Evolutionary conservation across 1,140 invertebrate genomes (phyloP), one percentile per base, ranked within the genome.

Genomic region (Aphelinus certus): DNA sequence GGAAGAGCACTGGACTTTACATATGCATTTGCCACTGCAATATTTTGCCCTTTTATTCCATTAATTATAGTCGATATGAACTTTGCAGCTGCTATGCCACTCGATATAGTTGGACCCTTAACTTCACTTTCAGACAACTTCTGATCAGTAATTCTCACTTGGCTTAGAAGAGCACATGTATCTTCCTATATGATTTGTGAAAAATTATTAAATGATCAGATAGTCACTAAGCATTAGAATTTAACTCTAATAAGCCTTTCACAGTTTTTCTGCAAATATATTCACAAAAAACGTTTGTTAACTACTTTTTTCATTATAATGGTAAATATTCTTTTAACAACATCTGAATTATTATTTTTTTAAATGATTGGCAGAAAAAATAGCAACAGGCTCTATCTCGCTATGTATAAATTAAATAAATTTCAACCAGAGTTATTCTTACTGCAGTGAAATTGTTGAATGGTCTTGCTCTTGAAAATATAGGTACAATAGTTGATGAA

Each of bases 1-100:
- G 84, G 84, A 2, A 86, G 56, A 43, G 81, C 73, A 49, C 86
- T 81, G 43, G 84, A 82, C 76, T 80, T 77, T 1, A 84, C 81
- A 67, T 80, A 86, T 45, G 82, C 84, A 71, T 79, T 81, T 2
- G 78, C 66, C 55, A 75, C 64, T 42, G 81, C 70, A 63, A 79
- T 79, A 0, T 76, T 68, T 46, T 76, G 69, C 3, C 81, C 82
- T 10, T 48, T 75, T 3, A 85, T 46, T 62, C 81, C 85, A 66
- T 72, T 62, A 7, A 79, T 80, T 9, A 86, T 62, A 7, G 71
- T 63, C 7, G 81, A 77, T 46, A 86, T 80, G 7, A 87, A 81
- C 77, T 83, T 86, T 47, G 82, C 82, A 45, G 77, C 77, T 3
- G 85, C 79, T 42, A 77, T 72, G 65, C 80, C 83, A 9, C 68